Base-by-base conservation (phyloP, 2,888 invertebrate genomes). In the Rhodophaea formosa region DNA sequence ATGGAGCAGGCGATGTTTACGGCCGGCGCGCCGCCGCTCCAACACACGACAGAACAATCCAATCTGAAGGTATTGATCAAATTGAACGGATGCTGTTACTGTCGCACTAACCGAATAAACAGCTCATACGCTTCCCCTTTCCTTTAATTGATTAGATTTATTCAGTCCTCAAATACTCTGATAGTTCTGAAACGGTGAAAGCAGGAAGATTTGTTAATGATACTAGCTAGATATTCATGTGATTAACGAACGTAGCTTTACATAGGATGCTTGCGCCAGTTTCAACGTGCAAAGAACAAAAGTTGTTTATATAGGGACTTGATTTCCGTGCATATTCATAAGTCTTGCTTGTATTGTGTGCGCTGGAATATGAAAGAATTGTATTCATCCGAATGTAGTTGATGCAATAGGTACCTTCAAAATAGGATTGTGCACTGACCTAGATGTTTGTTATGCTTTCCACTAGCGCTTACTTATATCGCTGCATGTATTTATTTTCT, bases 1-100 rank as follows among this genome's bases (percentile, higher is more conserved):
- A 84, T 86, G 84, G 82, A 84, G 77, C 81, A 72, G 79, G 77
- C 79, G 67, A 82, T 86, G 85, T 88, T 88, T 86, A 88, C 79
- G 83, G 75, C 76, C 74, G 68, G 71, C 67, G 72, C 68, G 63
- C 64, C 60, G 57, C 57, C 72, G 73, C 69, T 69, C 72, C 69
- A 66, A 68, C 75, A 72, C 75, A 69, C 75, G 77, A 74, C 78
- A 78, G 70, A 79, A 84, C 82, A 84, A 85, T 82, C 80, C 77
- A 80, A 83, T 83, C 74, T 75, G 63, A 71, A 77, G 74, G 74
- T 80, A 84, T 85, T 80, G 87, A 84, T 86, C 79, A 81, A 80
- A 80, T 81, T 76, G 77, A 72, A 68, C 63, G 68, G 70, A 68
- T 74, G 64, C 66, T 56, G 54, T 60, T 58, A 58, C 59, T 53